Base-by-base conservation (phyloP, 2,797 vertebrate species). In the Okamejei kenojei region DNA sequence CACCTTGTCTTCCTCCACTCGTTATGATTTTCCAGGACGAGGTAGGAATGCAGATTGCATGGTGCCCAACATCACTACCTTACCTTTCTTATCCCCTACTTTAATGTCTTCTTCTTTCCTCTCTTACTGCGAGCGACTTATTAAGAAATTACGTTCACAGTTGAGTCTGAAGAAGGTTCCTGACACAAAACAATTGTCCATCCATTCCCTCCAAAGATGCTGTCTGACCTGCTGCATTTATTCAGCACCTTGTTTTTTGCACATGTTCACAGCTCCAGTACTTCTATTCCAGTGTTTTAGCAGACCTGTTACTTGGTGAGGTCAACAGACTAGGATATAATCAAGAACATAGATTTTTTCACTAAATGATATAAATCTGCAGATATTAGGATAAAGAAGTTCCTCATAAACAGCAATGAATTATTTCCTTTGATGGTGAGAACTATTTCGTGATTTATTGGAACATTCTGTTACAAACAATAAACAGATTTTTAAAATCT, bases 391-490 rank as follows among this genome's bases (percentile, higher is more conserved):
- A 65, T 86, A 86, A 86, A 65, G 63, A 35, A 68, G 17, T 68
- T 88, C 15, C 84, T 65, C n/a, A 29, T 11, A 7, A 6, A 32
- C 61, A 68, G 61, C 6, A 88, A 88, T 88, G 2, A 63, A 65
- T 19, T 86, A 17, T 86, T 86, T 88, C 6, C 84, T 88, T 32
- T 88, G 63, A 68, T 68, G 63, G 32, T 88, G 61, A 68, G 61
- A 88, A 68, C 6, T 9, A 19, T 35, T 63, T 65, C n/a, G 68
- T 88, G 23, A 35, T 68, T 88, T 68, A 88, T 15, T 21, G 63
- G 84, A 88, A 88, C 84, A 68, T 88, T 88, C 63, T 88, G 84
- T 88, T 68, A 88, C 17, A 65, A 35, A 88, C 9, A 68, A 68
- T 32, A 68, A 88, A 88, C 13, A 86, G 63, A 86, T 86, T 63